Evolutionary conservation across 2,797 vertebrate genomes (phyloP), one percentile per base, ranked within the genome.

Genomic region (Lithobates sylvaticus): DNA sequence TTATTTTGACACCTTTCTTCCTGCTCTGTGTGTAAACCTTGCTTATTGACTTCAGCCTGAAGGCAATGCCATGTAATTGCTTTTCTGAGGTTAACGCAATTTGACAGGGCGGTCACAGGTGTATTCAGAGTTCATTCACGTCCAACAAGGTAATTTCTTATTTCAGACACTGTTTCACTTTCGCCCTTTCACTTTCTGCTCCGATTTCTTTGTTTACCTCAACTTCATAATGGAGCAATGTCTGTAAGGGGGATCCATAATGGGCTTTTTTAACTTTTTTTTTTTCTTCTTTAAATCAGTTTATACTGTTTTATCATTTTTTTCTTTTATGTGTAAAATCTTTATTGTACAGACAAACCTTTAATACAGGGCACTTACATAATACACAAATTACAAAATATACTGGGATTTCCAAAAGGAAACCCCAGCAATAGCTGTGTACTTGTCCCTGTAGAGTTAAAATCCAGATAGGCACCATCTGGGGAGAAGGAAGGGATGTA

Each of bases 61-160:
- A 58, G 29, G 64, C 70, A 74, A 18, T 67, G 36, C n/a, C 39
- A 4, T 68, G 21, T 23, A 18, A 68, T 69, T 70, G 65, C 12
- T 73, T 32, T 74, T 74, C 32, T 74, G 54, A 42, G 39, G 23
- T 5, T 73, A 82, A 74, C 36, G 71, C 9, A 50, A 61, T 72
- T 34, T 72, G 80, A 67, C 71, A 27, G 44, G 58, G 23, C 26
- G 68, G 68, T 29, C 50, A 10, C 54, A 78, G 76, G 76, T 67
- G 61, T 68, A 18, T 29, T 7, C 54, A 64, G 23, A 58, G 29
- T 36, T 64, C 75, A 64, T n/a, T 34, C 32, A 3, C 54, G 29
- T 39, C 27, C 50, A 34, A 9, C 54, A 61, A 61, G 18, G 10
- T 23, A 61, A 21, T 76, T 54, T 13, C 18, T 34, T 54, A 18